Evolutionary conservation across 2,888 invertebrate species (phyloP).

Genomic region (Siphlonurus alternatus): DNA sequence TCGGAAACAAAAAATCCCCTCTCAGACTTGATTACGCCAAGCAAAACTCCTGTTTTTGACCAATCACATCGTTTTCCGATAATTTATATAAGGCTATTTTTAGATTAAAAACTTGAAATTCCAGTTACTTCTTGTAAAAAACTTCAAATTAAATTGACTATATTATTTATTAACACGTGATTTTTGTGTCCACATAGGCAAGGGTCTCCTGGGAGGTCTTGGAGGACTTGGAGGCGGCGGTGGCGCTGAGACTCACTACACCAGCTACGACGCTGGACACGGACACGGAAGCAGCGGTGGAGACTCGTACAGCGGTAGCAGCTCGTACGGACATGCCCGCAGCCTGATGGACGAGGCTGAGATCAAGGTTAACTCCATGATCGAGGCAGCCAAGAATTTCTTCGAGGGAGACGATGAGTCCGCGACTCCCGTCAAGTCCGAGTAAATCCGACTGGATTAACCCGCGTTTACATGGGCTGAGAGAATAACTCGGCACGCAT

Average conservation of each 20-base stretch:
- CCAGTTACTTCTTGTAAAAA: not conserved
- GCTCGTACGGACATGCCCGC: not conserved
- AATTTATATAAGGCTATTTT: not conserved
- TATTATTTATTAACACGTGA: too few species aligned
- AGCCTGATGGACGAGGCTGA: constrained; percentile 1
- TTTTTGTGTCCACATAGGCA: too few species aligned
- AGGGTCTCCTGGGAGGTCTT: not conserved
- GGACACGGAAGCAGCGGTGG: not conserved
- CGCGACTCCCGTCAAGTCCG: not conserved
- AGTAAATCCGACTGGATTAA: not conserved
- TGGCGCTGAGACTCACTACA: not conserved
- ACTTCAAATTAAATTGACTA: not conserved
- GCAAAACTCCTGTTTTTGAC: too few species aligned
- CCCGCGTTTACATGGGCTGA: not conserved
- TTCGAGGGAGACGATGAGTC: constrained; percentile 2
- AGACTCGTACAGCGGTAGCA: not conserved
- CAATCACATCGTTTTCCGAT: too few species aligned
- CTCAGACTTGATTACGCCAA: too few species aligned
- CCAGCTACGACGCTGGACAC: constrained; percentile 1
- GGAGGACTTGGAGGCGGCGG: not conserved
- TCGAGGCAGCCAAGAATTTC: not conserved
- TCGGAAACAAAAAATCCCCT: too few species aligned
- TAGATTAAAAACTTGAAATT: not conserved
- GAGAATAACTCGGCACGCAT: not conserved
- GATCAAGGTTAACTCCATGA: constrained; percentile 1